phyloP scores from a whole-genome alignment of 2,113 vertebrate genomes.

The Lamprologus sp. region DNA sequence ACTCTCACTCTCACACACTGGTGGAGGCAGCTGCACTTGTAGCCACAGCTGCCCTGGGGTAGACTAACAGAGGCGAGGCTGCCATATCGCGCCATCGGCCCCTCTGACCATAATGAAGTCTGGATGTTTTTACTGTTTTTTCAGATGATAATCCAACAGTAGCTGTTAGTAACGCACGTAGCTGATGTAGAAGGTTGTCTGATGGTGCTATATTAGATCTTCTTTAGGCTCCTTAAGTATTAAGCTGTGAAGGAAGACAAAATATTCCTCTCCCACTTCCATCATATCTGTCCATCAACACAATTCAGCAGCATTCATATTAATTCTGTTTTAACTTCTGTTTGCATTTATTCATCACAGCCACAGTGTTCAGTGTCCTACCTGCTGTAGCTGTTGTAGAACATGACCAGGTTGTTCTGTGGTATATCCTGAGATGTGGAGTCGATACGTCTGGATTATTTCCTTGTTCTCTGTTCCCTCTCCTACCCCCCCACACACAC shows the following conservation, averaged over 20 bases:
- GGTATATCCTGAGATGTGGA: slow-evolving; percentile 93
- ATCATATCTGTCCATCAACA: background rate
- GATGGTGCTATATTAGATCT: too few relatives aligned
- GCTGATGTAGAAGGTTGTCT: too few relatives aligned
- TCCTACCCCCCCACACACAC: too few relatives aligned
- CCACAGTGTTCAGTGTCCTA: slow-evolving; percentile 25
- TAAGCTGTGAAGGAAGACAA: background rate
- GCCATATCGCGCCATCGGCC: too few relatives aligned
- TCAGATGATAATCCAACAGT: too few relatives aligned
- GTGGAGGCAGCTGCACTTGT: too few relatives aligned
- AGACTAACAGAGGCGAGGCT: too few relatives aligned
- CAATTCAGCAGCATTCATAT: rapidly evolving
- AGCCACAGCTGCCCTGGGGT: too few relatives aligned
- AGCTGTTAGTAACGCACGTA: too few relatives aligned
- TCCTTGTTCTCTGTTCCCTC: slow-evolving; percentile 87
- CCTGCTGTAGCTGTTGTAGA: slow-evolving; percentile 87
- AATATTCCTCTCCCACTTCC: background rate
- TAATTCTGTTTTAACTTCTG: rapidly evolving
- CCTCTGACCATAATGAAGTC: rapidly evolving
- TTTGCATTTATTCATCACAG: background rate
- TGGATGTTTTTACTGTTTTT: too few relatives aligned
- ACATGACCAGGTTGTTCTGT: slow-evolving; percentile 88
- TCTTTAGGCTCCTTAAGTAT: background rate
- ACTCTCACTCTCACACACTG: too few relatives aligned
- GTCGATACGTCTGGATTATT: slow-evolving; percentile 88